Evolutionary conservation across 2,888 invertebrate genomes (phyloP).

Genomic region (Entomobrya proxima): DNA sequence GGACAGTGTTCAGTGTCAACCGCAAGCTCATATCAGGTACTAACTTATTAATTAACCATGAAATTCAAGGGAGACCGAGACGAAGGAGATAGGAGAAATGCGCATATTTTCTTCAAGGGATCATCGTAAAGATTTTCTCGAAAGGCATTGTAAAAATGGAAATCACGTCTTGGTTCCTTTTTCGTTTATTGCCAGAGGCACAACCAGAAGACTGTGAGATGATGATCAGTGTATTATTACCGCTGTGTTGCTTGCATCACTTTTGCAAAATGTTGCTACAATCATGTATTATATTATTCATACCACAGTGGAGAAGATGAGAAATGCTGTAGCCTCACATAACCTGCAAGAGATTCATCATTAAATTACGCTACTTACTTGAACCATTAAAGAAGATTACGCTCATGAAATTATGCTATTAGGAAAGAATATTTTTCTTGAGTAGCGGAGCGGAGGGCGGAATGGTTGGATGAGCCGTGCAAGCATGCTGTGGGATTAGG

Average conservation of each 20-base stretch:
- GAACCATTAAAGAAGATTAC: slow-evolving; percentile 68
- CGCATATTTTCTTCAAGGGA: slow-evolving; percentile 48
- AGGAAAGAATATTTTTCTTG: slow-evolving; percentile 54
- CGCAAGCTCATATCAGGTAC: too few species aligned
- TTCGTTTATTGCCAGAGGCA: slow-evolving; percentile 50
- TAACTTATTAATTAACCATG: too few species aligned
- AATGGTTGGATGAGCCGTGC: slow-evolving; percentile 57
- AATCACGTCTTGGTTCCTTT: slow-evolving; percentile 60
- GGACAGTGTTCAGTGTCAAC: too few species aligned
- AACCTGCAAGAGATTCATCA: slow-evolving; percentile 62
- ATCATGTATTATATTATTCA: neutral
- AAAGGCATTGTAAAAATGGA: slow-evolving; percentile 65
- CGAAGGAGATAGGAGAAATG: slow-evolving; percentile 6
- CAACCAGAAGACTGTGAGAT: slow-evolving; percentile 37
- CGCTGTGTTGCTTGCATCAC: slow-evolving; percentile 7
- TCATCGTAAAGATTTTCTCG: slow-evolving; percentile 24
- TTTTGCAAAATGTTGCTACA: neutral
- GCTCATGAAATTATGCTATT: slow-evolving; percentile 67
- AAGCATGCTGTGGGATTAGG: slow-evolving; percentile 61
- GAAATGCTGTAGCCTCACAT: slow-evolving; percentile 18
- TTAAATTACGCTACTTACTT: slow-evolving; percentile 69
- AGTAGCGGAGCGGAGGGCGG: slow-evolving; percentile 56
- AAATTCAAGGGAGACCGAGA: neutral
- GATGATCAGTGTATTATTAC: slow-evolving; percentile 14
- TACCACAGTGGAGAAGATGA: neutral